Conservation (phyloP, 2,113 vertebrate species). For the Tichodroma muraria region DNA sequence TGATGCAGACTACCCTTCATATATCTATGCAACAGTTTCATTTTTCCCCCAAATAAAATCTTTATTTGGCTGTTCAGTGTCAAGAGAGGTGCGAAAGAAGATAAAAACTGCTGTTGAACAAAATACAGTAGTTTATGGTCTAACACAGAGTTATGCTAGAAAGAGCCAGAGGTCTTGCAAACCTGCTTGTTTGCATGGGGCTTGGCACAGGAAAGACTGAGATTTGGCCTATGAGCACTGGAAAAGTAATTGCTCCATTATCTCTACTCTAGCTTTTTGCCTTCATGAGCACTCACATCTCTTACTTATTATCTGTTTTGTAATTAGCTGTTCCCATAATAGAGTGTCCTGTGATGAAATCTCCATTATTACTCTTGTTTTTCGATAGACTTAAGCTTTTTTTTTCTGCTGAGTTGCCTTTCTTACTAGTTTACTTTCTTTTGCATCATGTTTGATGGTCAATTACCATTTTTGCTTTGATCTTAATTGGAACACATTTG, state of each 20-base stretch:
- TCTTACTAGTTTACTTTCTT: slow-evolving; percentile 44
- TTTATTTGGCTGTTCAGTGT: background rate
- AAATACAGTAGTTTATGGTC: background rate
- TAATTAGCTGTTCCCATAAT: slow-evolving; percentile 59
- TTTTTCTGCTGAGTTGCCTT: slow-evolving; percentile 55
- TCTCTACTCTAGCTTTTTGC: background rate
- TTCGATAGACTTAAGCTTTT: slow-evolving; percentile 42
- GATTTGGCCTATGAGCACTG: background rate
- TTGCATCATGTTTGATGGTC: slow-evolving; percentile 56
- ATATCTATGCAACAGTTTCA: background rate
- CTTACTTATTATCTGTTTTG: slow-evolving; percentile 50
- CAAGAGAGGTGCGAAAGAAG: background rate
- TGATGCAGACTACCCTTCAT: background rate
- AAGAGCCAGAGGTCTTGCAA: background rate
- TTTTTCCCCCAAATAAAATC: background rate
- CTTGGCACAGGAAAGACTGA: background rate
- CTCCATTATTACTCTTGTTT: slow-evolving; percentile 44
- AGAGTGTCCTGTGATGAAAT: slow-evolving; percentile 37
- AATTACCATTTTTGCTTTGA: slow-evolving; percentile 61
- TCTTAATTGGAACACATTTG: slow-evolving; percentile 60
- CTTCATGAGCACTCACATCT: slow-evolving; percentile 34
- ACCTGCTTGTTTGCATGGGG: background rate
- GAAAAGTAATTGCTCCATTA: slow-evolving; percentile 56
- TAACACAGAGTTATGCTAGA: background rate
- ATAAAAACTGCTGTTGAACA: background rate